Evolutionary conservation across 2,113 vertebrate genomes (phyloP).

Genomic region (Amblyopsis rosae): DNA sequence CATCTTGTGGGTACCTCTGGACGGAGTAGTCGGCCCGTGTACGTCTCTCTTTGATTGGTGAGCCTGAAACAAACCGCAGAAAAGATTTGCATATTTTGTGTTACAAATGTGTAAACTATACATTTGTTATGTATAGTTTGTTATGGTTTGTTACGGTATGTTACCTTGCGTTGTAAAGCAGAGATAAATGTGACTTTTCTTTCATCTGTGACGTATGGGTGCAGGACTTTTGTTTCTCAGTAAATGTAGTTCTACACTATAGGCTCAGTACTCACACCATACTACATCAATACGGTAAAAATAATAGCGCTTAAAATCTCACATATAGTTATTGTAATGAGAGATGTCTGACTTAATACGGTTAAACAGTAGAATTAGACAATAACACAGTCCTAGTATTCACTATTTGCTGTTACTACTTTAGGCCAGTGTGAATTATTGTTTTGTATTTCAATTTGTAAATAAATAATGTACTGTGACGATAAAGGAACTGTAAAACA

Average conservation of each 20-base stretch:
- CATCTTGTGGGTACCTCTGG: constrained; percentile 45
- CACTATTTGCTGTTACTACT: background rate
- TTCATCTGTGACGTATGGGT: too few species aligned
- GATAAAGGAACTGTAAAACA: background rate
- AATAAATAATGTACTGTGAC: background rate
- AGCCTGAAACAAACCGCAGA: constrained; percentile 52
- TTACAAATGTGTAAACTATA: background rate
- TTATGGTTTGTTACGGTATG: background rate
- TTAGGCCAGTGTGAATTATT: too few species aligned
- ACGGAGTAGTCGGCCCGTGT: constrained; percentile 27
- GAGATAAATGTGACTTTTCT: background rate
- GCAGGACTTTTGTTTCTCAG: too few species aligned
- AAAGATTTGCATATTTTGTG: background rate
- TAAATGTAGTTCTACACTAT: too few species aligned
- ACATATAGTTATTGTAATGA: too few species aligned
- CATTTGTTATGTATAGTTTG: background rate
- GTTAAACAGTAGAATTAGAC: background rate
- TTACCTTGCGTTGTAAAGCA: background rate
- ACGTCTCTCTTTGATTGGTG: constrained; percentile 54
- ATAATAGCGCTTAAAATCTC: too few species aligned
- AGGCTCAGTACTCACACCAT: too few species aligned
- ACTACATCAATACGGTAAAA: too few species aligned
- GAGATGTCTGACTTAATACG: too few species aligned
- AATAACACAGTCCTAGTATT: background rate
- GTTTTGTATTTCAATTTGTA: background rate